Evolutionary conservation across 2,888 invertebrate species (phyloP).

Genomic region (Acrobasis suavella): DNA sequence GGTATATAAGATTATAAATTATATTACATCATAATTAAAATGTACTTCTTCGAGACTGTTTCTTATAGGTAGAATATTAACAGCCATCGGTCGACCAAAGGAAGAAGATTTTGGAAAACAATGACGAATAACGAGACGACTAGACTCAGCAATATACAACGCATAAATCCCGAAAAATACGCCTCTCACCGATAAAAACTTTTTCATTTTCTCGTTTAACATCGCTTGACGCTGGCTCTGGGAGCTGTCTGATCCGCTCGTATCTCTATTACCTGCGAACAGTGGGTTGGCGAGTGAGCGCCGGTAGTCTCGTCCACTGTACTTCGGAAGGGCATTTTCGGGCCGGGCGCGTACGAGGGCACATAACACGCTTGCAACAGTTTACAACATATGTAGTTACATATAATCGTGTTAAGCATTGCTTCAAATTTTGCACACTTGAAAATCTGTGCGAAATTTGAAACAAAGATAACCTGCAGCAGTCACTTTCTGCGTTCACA

Average conservation of each 20-base stretch:
- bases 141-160: constrained; percentile 73
- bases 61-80: constrained; percentile 52
- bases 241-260: constrained; percentile 84
- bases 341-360: constrained; percentile 65
- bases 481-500: constrained; percentile 48
- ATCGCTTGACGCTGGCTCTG: constrained; percentile 92
- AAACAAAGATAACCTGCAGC: constrained; percentile 35
- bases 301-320: constrained; percentile 29
- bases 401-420: constrained; percentile 7
- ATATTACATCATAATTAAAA: constrained; percentile 35
- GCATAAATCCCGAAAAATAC: constrained; percentile 47
- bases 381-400: constrained; percentile 26
- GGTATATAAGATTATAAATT: not conserved
- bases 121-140: constrained; percentile 68
- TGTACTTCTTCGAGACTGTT: constrained; percentile 49
- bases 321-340: constrained; percentile 38
- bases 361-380: constrained; percentile 43
- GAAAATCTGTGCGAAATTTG: constrained; percentile 41
- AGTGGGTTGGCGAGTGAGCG: constrained; percentile 71
- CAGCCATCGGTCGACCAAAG: constrained; percentile 70
- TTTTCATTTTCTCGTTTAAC: constrained; percentile 96
- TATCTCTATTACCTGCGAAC: constrained; percentile 85
- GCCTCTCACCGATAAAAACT: constrained; percentile 94
- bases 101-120: constrained; percentile 65
- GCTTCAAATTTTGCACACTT: constrained; percentile 43